A percentile compares a stretch with the other conserved stretches of the same genome.
Conservation (phyloP, 1,140 invertebrate genomes). For the Drosophila suzukii region DNA sequence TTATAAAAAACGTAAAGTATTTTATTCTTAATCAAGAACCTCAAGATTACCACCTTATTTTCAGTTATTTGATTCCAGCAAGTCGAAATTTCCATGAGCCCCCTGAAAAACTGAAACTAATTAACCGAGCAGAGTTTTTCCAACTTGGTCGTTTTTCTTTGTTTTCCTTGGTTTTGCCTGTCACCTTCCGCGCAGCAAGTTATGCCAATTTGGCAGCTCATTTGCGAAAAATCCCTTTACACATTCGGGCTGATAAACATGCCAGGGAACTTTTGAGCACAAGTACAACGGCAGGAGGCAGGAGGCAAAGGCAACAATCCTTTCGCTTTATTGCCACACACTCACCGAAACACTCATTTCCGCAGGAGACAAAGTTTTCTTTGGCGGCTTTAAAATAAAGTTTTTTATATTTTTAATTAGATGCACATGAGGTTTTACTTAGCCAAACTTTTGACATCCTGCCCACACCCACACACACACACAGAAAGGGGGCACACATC, state of each 20-base stretch:
- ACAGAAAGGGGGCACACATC: background rate
- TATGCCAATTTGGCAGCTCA: constrained; percentile 75
- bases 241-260: constrained; percentile 73
- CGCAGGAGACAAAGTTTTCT: constrained; percentile 78
- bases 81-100: background rate
- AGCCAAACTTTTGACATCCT: constrained; percentile 72
- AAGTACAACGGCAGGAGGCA: constrained; percentile 38
- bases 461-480: constrained; percentile 11
- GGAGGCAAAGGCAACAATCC: constrained; percentile 58
- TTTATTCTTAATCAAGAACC: too few species aligned
- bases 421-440: constrained; percentile 82
- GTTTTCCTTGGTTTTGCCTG: constrained; percentile 1
- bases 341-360: constrained; percentile 44
- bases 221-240: constrained; percentile 67
- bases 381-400: constrained; percentile 80
- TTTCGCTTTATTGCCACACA: constrained; percentile 41
- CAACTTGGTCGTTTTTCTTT: constrained; percentile 16
- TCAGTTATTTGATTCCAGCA: background rate
- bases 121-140: constrained; percentile 55
- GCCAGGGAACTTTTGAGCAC: constrained; percentile 71
- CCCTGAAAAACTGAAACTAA: constrained; percentile 44
- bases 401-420: constrained; percentile 83
- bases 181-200: constrained; percentile 49
- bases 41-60: too few species aligned
- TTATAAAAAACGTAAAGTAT: too few species aligned